Base-by-base conservation (phyloP, 2,888 invertebrate species). In the Bedellia somnulentella region DNA sequence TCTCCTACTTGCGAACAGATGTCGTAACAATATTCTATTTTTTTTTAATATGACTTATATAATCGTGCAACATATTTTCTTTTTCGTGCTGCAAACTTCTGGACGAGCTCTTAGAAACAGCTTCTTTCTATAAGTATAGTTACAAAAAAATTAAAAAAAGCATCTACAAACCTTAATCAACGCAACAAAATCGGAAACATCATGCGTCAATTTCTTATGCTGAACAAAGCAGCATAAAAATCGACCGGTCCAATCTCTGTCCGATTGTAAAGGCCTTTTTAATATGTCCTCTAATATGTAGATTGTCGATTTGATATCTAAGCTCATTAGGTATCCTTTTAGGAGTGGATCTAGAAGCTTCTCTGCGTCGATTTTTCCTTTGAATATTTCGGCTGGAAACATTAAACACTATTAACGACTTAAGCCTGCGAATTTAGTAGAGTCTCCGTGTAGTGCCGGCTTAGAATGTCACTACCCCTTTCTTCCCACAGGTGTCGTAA, bases 231-330 rank as follows among this genome's bases (percentile, higher is more conserved):
- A 52, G 29, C 78, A 57, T 3, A 85, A 44, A 37, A 83, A 78
- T 30, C 77, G 53, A 0, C 83, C 83, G 0, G 78, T 53, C 59
- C 81, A 79, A 43, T 83, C 81, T 22, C 71, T 70, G 14, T 61
- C 61, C 2, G 49, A 58, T 23, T 78, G 70, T 1, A 49, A 33
- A 0, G 76, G 61, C 38, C 64, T 71, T 1, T 48, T 47, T 1
- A 52, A 44, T 17, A 81, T 49, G 15, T 75, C 75, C 38, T 79
- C 73, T 5, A 83, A 44, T 5, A 80, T 48, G 27, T 62, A 60
- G 1, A 77, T 47, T 1, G 77, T 79, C 0, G 57, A 60, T n/a
- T 64, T 49, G 3, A 64, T 45, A 24, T 81, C 75, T 15, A 55
- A 57, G 13, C 76, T 78, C 1, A 52, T 60, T 1, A 70, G 47